Base-by-base conservation (phyloP, 2,113 vertebrate species). In the Urocolius indicus region DNA sequence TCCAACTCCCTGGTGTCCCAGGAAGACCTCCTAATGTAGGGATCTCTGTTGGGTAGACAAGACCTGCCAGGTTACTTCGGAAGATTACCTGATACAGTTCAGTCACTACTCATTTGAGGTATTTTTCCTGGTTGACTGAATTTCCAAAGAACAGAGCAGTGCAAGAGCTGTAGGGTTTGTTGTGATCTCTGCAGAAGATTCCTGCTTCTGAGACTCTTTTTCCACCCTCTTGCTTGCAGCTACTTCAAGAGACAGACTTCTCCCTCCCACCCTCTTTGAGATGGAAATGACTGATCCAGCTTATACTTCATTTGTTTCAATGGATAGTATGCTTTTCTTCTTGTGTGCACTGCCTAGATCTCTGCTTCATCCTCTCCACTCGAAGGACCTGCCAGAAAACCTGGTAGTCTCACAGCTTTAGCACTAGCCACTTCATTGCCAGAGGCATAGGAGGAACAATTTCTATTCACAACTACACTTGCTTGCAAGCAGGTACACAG, bases 131-230 rank as follows among this genome's bases (percentile, higher is more conserved):
- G 11, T 54, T 94, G 77, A 81, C 61, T 95, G 81, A 93, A 91
- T 94, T 91, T 96, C 84, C 29, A 6, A 94, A 74, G 89, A 81
- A 84, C 38, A n/a, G 69, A 81, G 32, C 34, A 91, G 74, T 76
- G 62, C n/a, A 72, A 78, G 52, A 91, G 87, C 61, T 0, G 0
- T 68, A 52, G 62, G 62, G 18, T 91, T 93, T 94, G 58, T 95
- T 96, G 74, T 96, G 95, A 95, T 94, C 92, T 96, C 82, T 84
- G 90, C 84, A 84, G 96, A 96, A 91, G 74, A 75, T 91, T 95
- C 34, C 34, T 36, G 91, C 84, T 95, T 96, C 80, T 96, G 66
- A 94, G 84, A 75, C 69, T 92, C 80, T 87, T 85, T 94, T 96
- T 67, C 66, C 71, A 94, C 34, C 48, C 27, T 84, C 69, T 93